Conservation (phyloP, 2,888 invertebrate species). For the Ypsolopha scabrella region DNA sequence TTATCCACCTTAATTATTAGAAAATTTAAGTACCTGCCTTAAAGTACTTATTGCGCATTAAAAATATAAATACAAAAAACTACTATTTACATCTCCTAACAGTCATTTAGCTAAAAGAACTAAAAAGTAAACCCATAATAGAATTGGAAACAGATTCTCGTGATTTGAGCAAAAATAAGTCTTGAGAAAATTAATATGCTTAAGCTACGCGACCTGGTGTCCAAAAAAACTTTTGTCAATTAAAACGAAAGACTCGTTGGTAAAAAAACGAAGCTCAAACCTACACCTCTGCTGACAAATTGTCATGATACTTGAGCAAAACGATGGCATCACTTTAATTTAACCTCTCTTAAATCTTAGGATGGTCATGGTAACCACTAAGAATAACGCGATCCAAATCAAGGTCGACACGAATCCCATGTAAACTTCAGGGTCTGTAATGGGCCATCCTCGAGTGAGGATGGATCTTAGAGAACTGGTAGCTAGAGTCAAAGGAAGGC, state of each 20-base stretch:
- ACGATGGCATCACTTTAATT: background rate
- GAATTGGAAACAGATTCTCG: slow-evolving; percentile 6
- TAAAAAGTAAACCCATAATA: slow-evolving; percentile 2
- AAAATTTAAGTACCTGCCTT: slow-evolving; percentile 20
- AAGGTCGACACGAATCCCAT: slow-evolving; percentile 88
- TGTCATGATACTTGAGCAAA: slow-evolving; percentile 7
- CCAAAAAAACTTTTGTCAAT: background rate
- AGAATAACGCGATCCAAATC: slow-evolving; percentile 86
- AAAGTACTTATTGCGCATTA: slow-evolving; percentile 26
- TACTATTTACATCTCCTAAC: slow-evolving; percentile 63
- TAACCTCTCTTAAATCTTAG: slow-evolving; percentile 85
- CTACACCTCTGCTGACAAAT: background rate
- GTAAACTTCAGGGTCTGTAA: slow-evolving; percentile 86
- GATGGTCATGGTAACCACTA: slow-evolving; percentile 83
- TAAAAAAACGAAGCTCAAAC: background rate
- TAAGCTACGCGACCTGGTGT: no score
- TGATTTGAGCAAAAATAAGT: slow-evolving; percentile 2
- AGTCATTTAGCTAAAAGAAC: slow-evolving; percentile 42
- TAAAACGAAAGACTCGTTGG: slow-evolving; percentile 1
- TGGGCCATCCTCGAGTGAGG: slow-evolving; percentile 88
- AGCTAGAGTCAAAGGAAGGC: slow-evolving; percentile 90
- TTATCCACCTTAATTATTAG: slow-evolving; percentile 31
- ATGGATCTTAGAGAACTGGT: slow-evolving; percentile 91
- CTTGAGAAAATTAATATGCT: no score
- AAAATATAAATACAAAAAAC: slow-evolving; percentile 50